Conservation (phyloP, 2,113 vertebrate species). For the Neotragus moschatus region DNA sequence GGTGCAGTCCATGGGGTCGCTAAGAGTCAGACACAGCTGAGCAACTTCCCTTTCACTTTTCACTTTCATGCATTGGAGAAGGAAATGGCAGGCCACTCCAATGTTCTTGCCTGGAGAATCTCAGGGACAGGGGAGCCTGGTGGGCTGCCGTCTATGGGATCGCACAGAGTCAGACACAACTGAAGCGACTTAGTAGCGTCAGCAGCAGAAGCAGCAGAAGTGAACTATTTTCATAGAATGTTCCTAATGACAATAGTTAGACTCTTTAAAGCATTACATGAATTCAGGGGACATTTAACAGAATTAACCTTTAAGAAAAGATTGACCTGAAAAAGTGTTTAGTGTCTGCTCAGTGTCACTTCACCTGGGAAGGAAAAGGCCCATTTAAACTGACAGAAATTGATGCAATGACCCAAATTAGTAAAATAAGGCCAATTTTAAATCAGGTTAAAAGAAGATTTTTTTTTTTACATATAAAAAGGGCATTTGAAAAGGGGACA, state of each 20-base stretch:
- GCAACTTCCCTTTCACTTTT: too few species aligned
- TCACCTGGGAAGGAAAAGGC: neutral
- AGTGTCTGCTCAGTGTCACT: neutral
- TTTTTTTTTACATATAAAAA: neutral
- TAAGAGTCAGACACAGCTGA: too few species aligned
- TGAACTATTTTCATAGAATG: neutral
- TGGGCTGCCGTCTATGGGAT: too few species aligned
- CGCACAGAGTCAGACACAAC: too few species aligned
- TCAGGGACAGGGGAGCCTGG: too few species aligned
- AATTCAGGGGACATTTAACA: neutral
- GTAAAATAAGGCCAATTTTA: neutral
- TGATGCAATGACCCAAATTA: constrained; percentile 23
- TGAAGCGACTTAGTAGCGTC: too few species aligned
- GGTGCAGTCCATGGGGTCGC: too few species aligned
- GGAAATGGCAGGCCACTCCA: too few species aligned
- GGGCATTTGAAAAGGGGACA: neutral
- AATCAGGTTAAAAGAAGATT: neutral
- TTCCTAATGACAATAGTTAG: neutral
- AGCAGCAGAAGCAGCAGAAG: neutral
- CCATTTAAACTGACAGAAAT: neutral
- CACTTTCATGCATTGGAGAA: too few species aligned
- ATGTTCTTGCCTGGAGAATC: too few species aligned
- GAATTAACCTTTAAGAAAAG: neutral
- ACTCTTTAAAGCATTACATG: neutral
- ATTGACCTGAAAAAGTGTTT: neutral